These are phyloP conservation scores for Lasioglossum oenotherae DNA, from an alignment of 2,888 invertebrate genomes.

Conservation along the genomic window DNA sequence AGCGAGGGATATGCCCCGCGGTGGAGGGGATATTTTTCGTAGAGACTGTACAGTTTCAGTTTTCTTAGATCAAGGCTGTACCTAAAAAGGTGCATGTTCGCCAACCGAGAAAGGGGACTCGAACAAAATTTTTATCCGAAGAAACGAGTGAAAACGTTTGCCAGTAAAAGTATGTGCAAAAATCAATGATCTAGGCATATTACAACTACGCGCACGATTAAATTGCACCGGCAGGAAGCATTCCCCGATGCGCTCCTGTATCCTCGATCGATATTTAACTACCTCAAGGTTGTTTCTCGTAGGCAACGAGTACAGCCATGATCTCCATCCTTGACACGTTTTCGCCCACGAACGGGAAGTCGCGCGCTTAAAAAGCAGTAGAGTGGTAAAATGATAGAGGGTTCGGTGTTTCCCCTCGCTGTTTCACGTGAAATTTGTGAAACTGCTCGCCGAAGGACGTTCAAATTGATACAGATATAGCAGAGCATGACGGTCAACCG, in stretches of 20 bases:
- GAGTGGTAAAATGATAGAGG: background rate
- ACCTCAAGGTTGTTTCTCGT: constrained; percentile 52
- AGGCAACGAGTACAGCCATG: constrained; percentile 48
- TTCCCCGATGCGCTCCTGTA: constrained; percentile 49
- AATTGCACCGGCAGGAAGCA: constrained; percentile 41
- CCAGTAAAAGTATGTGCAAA: background rate
- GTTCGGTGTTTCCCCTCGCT: background rate
- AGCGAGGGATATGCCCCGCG: too few relatives aligned
- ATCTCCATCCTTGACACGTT: constrained; percentile 61
- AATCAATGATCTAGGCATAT: constrained; percentile 31
- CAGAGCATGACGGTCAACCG: background rate
- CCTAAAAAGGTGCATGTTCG: background rate
- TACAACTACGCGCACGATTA: constrained; percentile 6
- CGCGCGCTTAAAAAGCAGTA: constrained; percentile 23
- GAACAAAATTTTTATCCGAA: too few relatives aligned
- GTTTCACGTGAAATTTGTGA: constrained; percentile 14
- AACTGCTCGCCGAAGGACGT: background rate
- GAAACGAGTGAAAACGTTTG: background rate
- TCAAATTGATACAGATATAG: constrained; percentile 12
- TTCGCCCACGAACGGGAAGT: constrained; percentile 16
- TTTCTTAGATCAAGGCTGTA: too few relatives aligned
- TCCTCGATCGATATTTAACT: constrained; percentile 62
- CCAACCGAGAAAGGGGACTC: background rate
- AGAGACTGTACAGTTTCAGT: too few relatives aligned
- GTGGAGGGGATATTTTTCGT: too few relatives aligned